A percentile compares a stretch with the other conserved stretches of the same genome.
These are phyloP conservation scores for Diplodus sargus DNA, from an alignment of 2,797 vertebrate genomes.

Conservation along the genomic window DNA sequence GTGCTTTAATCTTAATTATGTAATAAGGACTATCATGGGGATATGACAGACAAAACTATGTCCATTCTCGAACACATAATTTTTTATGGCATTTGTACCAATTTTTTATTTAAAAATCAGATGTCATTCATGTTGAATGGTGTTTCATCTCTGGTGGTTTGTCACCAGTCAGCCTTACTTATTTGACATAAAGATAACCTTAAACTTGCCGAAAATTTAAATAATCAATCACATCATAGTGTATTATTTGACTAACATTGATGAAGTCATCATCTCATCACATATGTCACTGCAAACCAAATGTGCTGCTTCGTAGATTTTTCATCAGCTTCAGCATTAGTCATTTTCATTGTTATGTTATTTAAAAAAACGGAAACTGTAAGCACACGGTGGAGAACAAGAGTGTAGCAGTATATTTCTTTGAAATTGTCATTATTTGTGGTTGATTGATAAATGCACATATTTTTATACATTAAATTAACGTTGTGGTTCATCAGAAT, in stretches of 20 bases:
- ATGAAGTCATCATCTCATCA: slow-evolving; percentile 16
- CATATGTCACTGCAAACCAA: slow-evolving; percentile 48
- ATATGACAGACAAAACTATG: slow-evolving; percentile 28
- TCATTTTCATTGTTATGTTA: slow-evolving; percentile 16
- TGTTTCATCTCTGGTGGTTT: slow-evolving; percentile 61
- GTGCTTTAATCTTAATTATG: slow-evolving; percentile 49
- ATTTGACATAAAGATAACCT: slow-evolving; percentile 25
- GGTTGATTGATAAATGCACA: slow-evolving; percentile 42
- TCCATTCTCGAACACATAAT: slow-evolving; percentile 44
- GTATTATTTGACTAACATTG: slow-evolving; percentile 5
- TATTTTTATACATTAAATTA: slow-evolving; percentile 58
- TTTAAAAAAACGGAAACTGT: slow-evolving; percentile 25
- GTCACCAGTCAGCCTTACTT: slow-evolving; percentile 68
- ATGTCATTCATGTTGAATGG: slow-evolving; percentile 79
- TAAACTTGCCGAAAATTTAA: slow-evolving; percentile 24
- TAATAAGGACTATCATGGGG: slow-evolving; percentile 26
- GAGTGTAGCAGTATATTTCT: slow-evolving; percentile 6
- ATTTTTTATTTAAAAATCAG: slow-evolving; percentile 37
- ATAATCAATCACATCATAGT: slow-evolving; percentile 20
- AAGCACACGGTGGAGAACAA: slow-evolving; percentile 31
- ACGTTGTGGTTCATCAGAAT: slow-evolving; percentile 38
- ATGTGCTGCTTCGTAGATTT: slow-evolving; percentile 45
- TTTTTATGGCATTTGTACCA: slow-evolving; percentile 40
- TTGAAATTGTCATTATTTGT: slow-evolving; percentile 34
- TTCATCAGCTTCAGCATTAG: slow-evolving; percentile 26